Evolutionary conservation across 2,113 vertebrate species (phyloP), one percentile per base, ranked within the genome.

Genomic region (Sinocyclocheilus anophthalmus): DNA sequence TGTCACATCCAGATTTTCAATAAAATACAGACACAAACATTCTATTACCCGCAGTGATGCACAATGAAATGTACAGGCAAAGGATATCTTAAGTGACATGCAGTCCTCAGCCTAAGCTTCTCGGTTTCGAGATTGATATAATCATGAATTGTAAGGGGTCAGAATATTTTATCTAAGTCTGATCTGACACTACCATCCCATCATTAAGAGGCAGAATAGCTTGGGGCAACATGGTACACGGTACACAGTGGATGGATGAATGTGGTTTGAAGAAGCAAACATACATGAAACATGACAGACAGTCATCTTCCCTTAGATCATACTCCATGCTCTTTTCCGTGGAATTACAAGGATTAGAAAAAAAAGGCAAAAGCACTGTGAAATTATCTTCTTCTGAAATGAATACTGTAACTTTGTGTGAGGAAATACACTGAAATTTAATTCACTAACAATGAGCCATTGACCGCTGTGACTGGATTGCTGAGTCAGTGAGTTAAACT

Each of bases 131-230:
- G 69, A 42, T 30, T 61, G 42, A 55, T 59, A 79, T 76, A 45
- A 84, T 73, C 50, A 26, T 45, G 14, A 76, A 84, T 73, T 2
- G 39, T 8, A 39, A 70, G 67, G 48, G 65, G 75, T 45, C 20
- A 48, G 48, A 55, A 87, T 85, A 55, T 76, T 84, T 82, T 45
- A 83, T 26, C 33, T 11, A 42, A 61, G 70, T 42, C 85, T 83
- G 72, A 78, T 76, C 45, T 81, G 82, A 84, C 83, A 87, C 12
- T 24, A 45, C 22, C 50, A 73, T 30, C 45, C 3, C 39, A 55
- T 76, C 48, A 48, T 59, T 11, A 16, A 50, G 39, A 65, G 55
- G 45, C 50, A 20, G 72, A 76, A 85, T 33, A 22, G 57, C 57
- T 87, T 5, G 18, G 57, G 30, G 53, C 14, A 78, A 20, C 18